phyloP scores from a whole-genome alignment of 1,140 invertebrate genomes.

The Caerostris extrusa region DNA sequence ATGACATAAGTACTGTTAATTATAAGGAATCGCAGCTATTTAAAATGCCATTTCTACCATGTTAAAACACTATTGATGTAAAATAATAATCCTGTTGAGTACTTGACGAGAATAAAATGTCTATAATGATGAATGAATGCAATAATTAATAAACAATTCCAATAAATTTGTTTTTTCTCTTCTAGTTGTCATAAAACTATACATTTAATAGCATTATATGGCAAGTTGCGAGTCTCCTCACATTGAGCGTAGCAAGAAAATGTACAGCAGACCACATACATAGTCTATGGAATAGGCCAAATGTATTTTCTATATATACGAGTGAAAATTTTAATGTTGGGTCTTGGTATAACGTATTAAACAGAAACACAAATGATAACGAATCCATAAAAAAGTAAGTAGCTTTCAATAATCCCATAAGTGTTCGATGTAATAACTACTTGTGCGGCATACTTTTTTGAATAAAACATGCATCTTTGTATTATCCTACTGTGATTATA shows the following conservation, averaged over 20 bases:
- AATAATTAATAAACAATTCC: too few relatives aligned
- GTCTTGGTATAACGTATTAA: neutral
- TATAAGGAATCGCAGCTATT: too few relatives aligned
- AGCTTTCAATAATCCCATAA: neutral
- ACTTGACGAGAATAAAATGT: too few relatives aligned
- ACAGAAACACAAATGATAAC: constrained; percentile 1
- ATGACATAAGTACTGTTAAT: too few relatives aligned
- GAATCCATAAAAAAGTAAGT: constrained; percentile 6
- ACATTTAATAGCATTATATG: constrained; percentile 21
- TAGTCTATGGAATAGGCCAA: neutral
- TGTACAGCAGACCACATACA: constrained; percentile 3
- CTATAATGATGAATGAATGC: too few relatives aligned
- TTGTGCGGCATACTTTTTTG: too few relatives aligned
- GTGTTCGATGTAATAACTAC: too few relatives aligned
- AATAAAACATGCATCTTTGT: too few relatives aligned
- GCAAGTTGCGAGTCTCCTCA: constrained; percentile 7
- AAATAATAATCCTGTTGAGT: too few relatives aligned
- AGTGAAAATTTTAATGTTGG: neutral
- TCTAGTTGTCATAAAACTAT: constrained; percentile 5
- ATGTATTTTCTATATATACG: constrained; percentile 16
- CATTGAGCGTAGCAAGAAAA: constrained; percentile 29
- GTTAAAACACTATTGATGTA: too few relatives aligned
- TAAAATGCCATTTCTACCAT: too few relatives aligned
- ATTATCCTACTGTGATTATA: too few relatives aligned
- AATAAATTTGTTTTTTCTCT: neutral